phyloP scores from a whole-genome alignment of 2,797 vertebrate species.

The Pristis pectinata region DNA sequence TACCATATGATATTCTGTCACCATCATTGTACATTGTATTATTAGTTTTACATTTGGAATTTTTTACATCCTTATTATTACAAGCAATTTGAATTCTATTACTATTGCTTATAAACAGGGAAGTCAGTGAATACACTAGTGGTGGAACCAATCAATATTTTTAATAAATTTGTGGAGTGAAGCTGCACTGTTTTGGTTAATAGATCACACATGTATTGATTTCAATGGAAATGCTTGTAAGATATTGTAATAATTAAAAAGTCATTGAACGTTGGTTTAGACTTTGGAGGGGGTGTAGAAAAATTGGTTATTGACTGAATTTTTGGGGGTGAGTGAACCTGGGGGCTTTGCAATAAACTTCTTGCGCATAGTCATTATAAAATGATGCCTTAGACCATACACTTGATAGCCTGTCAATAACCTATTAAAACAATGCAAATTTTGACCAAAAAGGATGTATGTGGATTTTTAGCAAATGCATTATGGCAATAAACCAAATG shows the following conservation, averaged over 20 bases:
- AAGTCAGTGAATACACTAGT: conserved; percentile 70
- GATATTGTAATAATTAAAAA: conserved; percentile 77
- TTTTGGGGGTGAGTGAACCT: conserved; percentile 81
- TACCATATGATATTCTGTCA: conserved; percentile 52
- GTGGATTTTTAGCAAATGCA: conserved; percentile 54
- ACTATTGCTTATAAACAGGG: conserved; percentile 71
- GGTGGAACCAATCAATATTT: conserved; percentile 72
- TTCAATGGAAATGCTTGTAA: conserved; percentile 86
- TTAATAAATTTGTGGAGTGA: conserved; percentile 73
- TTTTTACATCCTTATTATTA: conserved; percentile 9
- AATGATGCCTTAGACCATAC: conserved; percentile 74
- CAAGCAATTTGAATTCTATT: conserved; percentile 66
- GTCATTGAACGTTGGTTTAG: conserved; percentile 61
- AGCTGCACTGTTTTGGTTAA: conserved; percentile 79
- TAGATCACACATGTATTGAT: conserved; percentile 87
- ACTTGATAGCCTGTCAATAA: conserved; percentile 90
- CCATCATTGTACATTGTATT: conserved; percentile 70
- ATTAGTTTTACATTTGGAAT: conserved; percentile 50
- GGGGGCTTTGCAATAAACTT: conserved; percentile 85
- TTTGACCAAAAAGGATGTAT: conserved; percentile 75
- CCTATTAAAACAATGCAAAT: conserved; percentile 98
- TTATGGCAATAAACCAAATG: neutral
- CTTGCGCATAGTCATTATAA: conserved; percentile 75
- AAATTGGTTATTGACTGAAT: conserved; percentile 97
- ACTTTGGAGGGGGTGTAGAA: conserved; percentile 78